A percentile compares a stretch with the other conserved stretches of the same genome.
Evolutionary conservation across 2,888 invertebrate species (phyloP).

Genomic region (Habrosyne pyritoides): DNA sequence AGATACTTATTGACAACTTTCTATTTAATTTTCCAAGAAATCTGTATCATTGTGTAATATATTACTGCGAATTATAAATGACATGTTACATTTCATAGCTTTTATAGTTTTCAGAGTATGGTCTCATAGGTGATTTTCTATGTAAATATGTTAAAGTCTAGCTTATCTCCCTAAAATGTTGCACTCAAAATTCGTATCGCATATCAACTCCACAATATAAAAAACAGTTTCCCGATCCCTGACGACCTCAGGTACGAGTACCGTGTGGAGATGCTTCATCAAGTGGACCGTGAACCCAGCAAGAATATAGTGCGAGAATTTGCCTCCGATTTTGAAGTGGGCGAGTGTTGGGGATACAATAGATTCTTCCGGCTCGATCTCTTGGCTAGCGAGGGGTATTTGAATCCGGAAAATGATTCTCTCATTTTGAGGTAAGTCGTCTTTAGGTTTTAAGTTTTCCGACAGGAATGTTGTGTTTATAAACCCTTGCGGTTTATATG

Average conservation of each 20-base stretch:
- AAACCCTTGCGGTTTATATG: neutral
- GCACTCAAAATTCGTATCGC: neutral
- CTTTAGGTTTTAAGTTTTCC: neutral
- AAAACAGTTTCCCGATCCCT: neutral
- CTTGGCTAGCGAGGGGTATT: constrained; percentile 94
- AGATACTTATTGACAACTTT: too few species aligned
- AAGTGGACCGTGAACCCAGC: constrained; percentile 90
- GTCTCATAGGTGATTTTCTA: too few species aligned
- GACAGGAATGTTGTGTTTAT: neutral
- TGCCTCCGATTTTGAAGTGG: constrained; percentile 97
- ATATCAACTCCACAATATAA: neutral
- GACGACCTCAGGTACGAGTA: constrained; percentile 89
- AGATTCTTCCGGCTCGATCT: constrained; percentile 95
- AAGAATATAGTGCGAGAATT: constrained; percentile 97
- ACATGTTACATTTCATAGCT: too few species aligned
- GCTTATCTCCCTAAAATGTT: neutral
- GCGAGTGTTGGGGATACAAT: constrained; percentile 98
- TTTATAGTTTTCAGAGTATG: too few species aligned
- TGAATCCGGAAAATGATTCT: constrained; percentile 92
- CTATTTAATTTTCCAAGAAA: too few species aligned
- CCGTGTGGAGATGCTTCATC: constrained; percentile 97
- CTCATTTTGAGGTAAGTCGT: constrained; percentile 88
- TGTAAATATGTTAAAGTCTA: too few species aligned
- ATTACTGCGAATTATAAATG: too few species aligned
- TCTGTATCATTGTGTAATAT: too few species aligned